Percentiles rank a stretch among this genome's conserved stretches.
phyloP scores from a whole-genome alignment of 2,888 invertebrate species.

The Muscina levida region DNA sequence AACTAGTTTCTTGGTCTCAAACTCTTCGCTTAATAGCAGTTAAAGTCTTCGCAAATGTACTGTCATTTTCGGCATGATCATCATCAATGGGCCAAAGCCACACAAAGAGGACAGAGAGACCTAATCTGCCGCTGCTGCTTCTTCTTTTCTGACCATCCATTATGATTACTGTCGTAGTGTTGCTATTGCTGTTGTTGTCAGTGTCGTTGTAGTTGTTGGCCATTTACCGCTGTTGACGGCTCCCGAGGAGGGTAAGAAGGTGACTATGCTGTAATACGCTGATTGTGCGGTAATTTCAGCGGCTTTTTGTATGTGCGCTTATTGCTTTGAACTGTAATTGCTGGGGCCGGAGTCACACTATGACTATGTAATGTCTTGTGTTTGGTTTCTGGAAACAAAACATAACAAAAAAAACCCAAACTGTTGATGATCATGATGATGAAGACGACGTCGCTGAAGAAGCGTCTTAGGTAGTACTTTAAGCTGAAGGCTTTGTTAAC shows the following conservation, averaged over 20 bases:
- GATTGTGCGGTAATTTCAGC: constrained; percentile 60
- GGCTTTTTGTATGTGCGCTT: constrained; percentile 36
- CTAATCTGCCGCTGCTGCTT: constrained; percentile 39
- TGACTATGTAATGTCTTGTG: constrained; percentile 30
- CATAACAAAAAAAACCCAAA: no score
- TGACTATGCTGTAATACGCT: constrained; percentile 61
- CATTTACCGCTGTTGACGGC: no score
- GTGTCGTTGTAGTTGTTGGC: background rate
- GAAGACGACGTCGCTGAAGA: background rate
- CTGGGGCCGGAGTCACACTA: constrained; percentile 55
- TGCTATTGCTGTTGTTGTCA: constrained; percentile 29
- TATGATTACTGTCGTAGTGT: constrained; percentile 61
- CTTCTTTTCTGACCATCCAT: constrained; percentile 64
- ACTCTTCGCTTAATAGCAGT: background rate
- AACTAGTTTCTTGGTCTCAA: background rate
- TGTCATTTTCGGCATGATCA: constrained; percentile 19
- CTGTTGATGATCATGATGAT: no score
- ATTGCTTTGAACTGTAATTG: constrained; percentile 63
- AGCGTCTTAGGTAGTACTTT: no score
- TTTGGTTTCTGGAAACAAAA: no score
- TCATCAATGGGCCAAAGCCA: background rate
- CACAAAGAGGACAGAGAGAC: no score
- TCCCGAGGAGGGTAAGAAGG: no score
- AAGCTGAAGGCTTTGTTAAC: constrained; percentile 31
- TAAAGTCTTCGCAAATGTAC: constrained; percentile 33